Conservation (phyloP, 2,888 invertebrate genomes). For the Dryadula phaetusa region DNA sequence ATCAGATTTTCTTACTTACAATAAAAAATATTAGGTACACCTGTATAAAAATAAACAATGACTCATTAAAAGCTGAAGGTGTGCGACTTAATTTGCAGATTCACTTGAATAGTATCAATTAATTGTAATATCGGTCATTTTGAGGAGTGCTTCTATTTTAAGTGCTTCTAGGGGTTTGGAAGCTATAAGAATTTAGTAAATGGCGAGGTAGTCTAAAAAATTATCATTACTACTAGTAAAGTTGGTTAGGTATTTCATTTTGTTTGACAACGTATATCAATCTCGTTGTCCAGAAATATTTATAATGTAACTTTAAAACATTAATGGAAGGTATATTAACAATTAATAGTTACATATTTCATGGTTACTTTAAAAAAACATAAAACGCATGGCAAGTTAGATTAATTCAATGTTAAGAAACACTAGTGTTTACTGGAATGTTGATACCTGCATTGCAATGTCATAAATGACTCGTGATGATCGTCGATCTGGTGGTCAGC, state of each 20-base stretch:
- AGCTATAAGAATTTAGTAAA: too few relatives aligned
- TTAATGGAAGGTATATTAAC: neutral
- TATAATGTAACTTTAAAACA: neutral
- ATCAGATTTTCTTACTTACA: too few relatives aligned
- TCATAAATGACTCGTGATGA: slow-evolving; percentile 72
- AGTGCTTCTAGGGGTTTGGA: too few relatives aligned
- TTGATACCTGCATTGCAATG: slow-evolving; percentile 74
- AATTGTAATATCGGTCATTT: too few relatives aligned
- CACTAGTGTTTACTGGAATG: slow-evolving; percentile 70
- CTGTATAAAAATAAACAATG: too few relatives aligned
- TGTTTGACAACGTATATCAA: neutral
- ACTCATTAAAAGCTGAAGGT: too few relatives aligned
- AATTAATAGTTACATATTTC: too few relatives aligned
- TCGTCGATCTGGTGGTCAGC: slow-evolving; percentile 55
- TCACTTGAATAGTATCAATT: too few relatives aligned
- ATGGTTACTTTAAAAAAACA: too few relatives aligned
- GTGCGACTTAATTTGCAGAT: too few relatives aligned
- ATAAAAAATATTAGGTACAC: too few relatives aligned
- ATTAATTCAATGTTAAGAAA: slow-evolving; percentile 57
- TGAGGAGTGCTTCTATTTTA: too few relatives aligned
- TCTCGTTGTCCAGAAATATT: neutral
- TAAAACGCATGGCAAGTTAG: slow-evolving; percentile 48
- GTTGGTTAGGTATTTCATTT: neutral
- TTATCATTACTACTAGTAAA: neutral
- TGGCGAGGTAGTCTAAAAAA: neutral